Conservation (phyloP, 2,888 invertebrate species). For the Perizoma flavofasciatum region DNA sequence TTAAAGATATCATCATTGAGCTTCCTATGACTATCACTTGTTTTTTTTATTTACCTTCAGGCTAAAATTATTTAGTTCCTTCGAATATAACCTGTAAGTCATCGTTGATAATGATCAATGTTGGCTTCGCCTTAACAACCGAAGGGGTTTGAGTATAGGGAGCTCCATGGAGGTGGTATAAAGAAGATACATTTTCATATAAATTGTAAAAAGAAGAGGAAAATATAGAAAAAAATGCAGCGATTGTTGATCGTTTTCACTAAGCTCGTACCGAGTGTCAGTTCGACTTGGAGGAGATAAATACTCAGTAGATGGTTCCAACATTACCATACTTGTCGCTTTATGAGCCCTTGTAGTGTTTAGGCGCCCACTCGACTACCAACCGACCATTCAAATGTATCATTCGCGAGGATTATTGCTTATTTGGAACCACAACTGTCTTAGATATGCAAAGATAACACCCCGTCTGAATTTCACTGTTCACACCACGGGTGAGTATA, state of each 20-base stretch:
- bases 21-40: no score
- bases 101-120: no score
- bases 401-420: constrained; percentile 75
- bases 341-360: constrained; percentile 79
- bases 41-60: no score
- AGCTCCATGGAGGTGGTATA: no score
- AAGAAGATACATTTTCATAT: no score
- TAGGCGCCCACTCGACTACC: constrained; percentile 78
- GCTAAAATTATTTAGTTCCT: no score
- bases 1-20: no score
- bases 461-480: constrained; percentile 40
- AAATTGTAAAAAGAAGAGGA: no score
- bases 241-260: constrained; percentile 48
- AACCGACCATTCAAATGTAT: constrained; percentile 75
- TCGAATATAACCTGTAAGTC: no score
- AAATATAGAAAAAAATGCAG: constrained; percentile 19
- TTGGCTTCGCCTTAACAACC: no score
- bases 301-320: constrained; percentile 61
- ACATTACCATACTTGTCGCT: constrained; percentile 79
- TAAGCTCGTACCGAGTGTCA: constrained; percentile 59
- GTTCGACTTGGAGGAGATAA: constrained; percentile 55
- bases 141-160: no score
- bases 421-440: constrained; percentile 70
- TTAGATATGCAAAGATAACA: constrained; percentile 66
- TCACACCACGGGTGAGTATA: constrained; percentile 18